Percentiles rank a stretch among this genome's conserved stretches.
Conservation (phyloP, 2,797 vertebrate species). For the Triplophysa bombifrons region DNA sequence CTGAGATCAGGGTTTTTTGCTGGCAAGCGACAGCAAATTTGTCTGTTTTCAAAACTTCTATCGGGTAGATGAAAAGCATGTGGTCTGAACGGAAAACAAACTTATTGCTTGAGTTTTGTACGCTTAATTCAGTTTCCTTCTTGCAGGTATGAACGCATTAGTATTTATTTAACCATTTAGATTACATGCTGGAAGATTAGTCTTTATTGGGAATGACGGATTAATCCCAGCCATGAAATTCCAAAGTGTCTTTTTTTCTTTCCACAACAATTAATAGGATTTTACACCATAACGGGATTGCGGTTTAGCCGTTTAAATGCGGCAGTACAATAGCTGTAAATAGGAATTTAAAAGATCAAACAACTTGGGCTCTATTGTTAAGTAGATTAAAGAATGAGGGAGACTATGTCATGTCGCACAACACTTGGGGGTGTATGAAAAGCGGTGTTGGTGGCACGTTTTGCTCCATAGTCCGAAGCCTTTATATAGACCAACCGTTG, state of each 20-base stretch:
- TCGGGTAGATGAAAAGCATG: conserved; percentile 52
- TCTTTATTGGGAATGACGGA: conserved; percentile 69
- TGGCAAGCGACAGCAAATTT: conserved; percentile 42
- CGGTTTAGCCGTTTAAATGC: conserved; percentile 73
- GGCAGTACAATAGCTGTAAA: conserved; percentile 73
- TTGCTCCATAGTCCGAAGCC: conserved; percentile 54
- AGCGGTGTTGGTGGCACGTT: conserved; percentile 52
- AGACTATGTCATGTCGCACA: conserved; percentile 47
- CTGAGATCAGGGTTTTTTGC: conserved; percentile 16
- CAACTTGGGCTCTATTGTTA: conserved; percentile 72
- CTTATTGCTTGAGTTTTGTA: conserved; percentile 47
- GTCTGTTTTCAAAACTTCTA: conserved; percentile 49
- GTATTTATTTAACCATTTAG: conserved; percentile 66
- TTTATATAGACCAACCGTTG: too few relatives aligned
- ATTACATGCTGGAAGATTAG: conserved; percentile 76
- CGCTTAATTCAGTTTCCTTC: conserved; percentile 59
- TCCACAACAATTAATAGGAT: conserved; percentile 73
- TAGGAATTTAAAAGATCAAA: conserved; percentile 77
- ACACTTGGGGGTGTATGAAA: not conserved
- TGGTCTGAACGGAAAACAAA: conserved; percentile 12
- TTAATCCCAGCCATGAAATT: conserved; percentile 80
- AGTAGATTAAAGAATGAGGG: conserved; percentile 68
- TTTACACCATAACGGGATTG: conserved; percentile 73
- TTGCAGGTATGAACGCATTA: conserved; percentile 55
- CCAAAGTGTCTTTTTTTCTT: conserved; percentile 67